phyloP scores from a whole-genome alignment of 92 coral and sea anemone species.

The Parazoanthus atlanticus region DNA sequence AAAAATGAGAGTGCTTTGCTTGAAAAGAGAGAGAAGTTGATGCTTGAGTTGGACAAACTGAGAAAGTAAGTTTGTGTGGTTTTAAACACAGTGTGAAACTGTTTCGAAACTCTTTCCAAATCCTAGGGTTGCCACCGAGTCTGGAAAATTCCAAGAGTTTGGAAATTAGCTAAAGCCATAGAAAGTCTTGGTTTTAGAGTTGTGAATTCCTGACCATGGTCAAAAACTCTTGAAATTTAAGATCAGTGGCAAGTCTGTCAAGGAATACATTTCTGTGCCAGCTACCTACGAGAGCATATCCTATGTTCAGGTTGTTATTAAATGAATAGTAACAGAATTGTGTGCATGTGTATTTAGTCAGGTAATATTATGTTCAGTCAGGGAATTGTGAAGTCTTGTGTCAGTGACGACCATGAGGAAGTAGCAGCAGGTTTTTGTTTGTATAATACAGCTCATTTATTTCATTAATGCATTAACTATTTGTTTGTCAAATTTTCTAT shows the following conservation, averaged over 20 bases:
- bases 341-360: neutral
- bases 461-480: too few relatives aligned
- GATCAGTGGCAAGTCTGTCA: neutral
- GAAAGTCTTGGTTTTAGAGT: too few relatives aligned
- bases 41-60: constrained; percentile 91
- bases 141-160: too few relatives aligned
- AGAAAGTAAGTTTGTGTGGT: constrained; percentile 59
- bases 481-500: too few relatives aligned
- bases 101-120: too few relatives aligned
- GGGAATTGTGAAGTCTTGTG: neutral
- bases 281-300: neutral
- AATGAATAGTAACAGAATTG: neutral
- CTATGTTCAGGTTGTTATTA: neutral
- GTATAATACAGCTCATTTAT: too few relatives aligned
- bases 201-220: too few relatives aligned
- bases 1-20: constrained; percentile 90
- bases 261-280: too few relatives aligned
- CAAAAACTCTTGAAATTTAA: neutral
- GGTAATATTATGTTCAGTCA: neutral
- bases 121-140: too few relatives aligned
- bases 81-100: neutral
- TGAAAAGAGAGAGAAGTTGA: constrained; percentile 95
- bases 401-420: too few relatives aligned
- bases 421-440: too few relatives aligned
- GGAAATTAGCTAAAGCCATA: too few relatives aligned